Conservation (phyloP, 2,888 invertebrate species). For the Nemoura dubitans region DNA sequence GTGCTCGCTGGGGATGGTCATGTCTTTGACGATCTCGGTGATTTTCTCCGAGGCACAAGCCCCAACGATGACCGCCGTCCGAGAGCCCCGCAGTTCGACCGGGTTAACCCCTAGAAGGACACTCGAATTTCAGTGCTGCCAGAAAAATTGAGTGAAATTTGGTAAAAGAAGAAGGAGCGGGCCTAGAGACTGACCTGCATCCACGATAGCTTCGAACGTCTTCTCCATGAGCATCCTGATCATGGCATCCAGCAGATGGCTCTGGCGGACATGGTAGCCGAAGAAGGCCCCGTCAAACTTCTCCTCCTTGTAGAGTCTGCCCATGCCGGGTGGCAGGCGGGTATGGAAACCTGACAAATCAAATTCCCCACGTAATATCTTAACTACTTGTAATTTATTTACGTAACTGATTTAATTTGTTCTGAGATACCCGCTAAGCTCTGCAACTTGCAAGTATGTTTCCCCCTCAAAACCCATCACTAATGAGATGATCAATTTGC, state of each 20-base stretch:
- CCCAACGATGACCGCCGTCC: conserved; percentile 83
- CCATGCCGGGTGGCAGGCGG: too few species aligned
- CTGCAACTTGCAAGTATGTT: too few species aligned
- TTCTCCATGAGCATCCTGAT: conserved; percentile 80
- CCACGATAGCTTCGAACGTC: conserved; percentile 80
- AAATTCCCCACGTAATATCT: too few species aligned
- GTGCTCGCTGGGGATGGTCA: conserved; percentile 68
- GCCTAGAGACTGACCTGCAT: conserved; percentile 68
- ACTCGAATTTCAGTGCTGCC: too few species aligned
- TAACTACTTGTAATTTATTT: too few species aligned
- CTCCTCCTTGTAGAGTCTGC: conserved; percentile 73
- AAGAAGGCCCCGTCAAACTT: conserved; percentile 83
- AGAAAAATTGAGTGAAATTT: too few species aligned
- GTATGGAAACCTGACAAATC: too few species aligned
- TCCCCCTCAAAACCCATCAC: too few species aligned
- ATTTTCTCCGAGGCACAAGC: conserved; percentile 80
- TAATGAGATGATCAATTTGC: too few species aligned
- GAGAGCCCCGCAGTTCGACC: conserved; percentile 72
- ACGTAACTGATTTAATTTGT: too few species aligned
- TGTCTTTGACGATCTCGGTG: conserved; percentile 77
- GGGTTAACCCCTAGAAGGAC: conserved; percentile 69
- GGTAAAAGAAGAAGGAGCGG: too few species aligned
- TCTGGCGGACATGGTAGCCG: conserved; percentile 78
- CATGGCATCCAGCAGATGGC: conserved; percentile 81
- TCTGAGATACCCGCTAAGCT: too few species aligned